Evolutionary conservation across 2,113 vertebrate species (phyloP).

Genomic region (Pedetes capensis): DNA sequence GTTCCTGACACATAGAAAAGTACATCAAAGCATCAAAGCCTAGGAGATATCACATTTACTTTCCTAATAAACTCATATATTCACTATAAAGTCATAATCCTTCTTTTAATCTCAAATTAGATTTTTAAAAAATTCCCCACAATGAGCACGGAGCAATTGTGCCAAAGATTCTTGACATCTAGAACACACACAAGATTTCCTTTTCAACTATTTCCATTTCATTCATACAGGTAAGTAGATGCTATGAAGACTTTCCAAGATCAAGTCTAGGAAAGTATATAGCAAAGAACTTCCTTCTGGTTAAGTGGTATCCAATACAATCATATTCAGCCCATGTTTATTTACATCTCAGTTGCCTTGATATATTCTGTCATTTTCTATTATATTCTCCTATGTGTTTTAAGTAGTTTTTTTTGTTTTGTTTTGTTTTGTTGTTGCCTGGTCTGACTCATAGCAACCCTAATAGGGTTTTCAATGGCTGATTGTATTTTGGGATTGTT

Average conservation of each 20-base stretch:
- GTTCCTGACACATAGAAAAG: conserved; percentile 13
- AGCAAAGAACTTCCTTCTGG: not conserved
- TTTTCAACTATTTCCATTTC: not conserved
- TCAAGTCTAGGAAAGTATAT: not conserved
- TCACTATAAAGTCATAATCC: not conserved
- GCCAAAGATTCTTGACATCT: not conserved
- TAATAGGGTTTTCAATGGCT: too few relatives aligned
- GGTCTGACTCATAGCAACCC: too few relatives aligned
- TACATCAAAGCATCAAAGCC: not conserved
- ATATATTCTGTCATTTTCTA: conserved; percentile 65
- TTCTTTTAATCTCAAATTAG: not conserved
- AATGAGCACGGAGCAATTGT: not conserved
- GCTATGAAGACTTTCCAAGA: not conserved
- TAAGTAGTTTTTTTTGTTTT: conserved; percentile 69
- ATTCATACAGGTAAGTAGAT: not conserved
- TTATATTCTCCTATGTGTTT: conserved; percentile 65
- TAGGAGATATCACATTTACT: not conserved
- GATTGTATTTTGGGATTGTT: too few relatives aligned
- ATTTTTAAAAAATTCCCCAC: not conserved
- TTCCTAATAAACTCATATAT: not conserved
- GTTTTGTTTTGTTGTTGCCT: too few relatives aligned
- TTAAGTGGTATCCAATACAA: not conserved
- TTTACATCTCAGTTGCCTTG: conserved; percentile 66
- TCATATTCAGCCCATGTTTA: conserved; percentile 11
- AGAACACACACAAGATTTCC: not conserved